Evolutionary conservation across 2,888 invertebrate species (phyloP), one percentile per base, ranked within the genome.

Genomic region (Euzetes globulus): DNA sequence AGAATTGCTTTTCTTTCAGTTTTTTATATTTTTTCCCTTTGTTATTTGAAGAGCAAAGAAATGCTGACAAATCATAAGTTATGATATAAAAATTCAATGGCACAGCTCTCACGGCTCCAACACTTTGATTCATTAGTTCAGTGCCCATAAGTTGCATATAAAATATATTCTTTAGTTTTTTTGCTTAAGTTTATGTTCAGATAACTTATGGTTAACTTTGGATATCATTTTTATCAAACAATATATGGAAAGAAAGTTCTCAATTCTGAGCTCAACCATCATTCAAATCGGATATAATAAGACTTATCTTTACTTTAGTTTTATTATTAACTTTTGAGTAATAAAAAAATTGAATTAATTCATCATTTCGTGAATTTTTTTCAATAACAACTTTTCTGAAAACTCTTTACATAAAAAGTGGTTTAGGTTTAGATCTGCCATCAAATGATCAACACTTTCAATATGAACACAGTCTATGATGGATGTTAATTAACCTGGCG

Each of bases 61-160:
- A 65, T 65, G 65, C 65, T 65, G 65, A 65, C 65, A 65, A 65
- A 65, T 65, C 65, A 65, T 65, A 65, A 65, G 37, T 65, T 65
- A 65, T 65, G 65, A 27, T 17, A 65, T 65, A 37, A 65, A 65
- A 65, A 65, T 65, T 65, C 65, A 65, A 65, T 65, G 11, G 19
- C 65, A 65, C 17, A 29, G 58, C 58, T 58, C 50, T 50, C 50
- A 19, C 19, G 19, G 50, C 50, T 50, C 55, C 55, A 58, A 58
- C 58, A 58, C 58, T 58, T 65, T 65, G 65, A 65, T 65, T 65
- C 65, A 65, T 65, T 65, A 65, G 65, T 65, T 65, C 65, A 63
- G n/a, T 65, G 41, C 29, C 65, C 65, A 65, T 65, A 41, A 33
- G 19, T 65, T 41, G 65, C 65, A 65, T 65, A 65, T 41, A 9